Base-by-base conservation (phyloP, 1,140 invertebrate species). In the Heliothis subflexa region DNA sequence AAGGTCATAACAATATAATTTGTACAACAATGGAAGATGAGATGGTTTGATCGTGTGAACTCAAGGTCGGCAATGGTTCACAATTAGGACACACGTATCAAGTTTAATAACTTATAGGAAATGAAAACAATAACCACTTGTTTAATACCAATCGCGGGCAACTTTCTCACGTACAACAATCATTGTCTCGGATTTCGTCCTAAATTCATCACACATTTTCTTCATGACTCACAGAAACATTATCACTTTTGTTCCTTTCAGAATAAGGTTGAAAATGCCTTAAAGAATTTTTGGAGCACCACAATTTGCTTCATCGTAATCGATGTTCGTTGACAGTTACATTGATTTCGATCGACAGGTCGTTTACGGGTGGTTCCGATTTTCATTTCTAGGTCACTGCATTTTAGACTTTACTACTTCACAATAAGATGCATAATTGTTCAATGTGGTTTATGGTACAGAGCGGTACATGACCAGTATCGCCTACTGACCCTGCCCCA, bases 401-500 rank as follows among this genome's bases (percentile, higher is more conserved):
- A 12, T 49, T 79, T 11, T 68, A 54, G 55, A 52, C 64, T 21
- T 76, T 76, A 61, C n/a, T 9, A 10, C 47, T 16, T 25, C 0
- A 52, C n/a, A 54, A 49, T 76, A 80, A 54, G 64, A 52, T 54
- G 61, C 18, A 16, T 33, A 70, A 61, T 66, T 68, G 61, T 74
- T 28, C 21, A 33, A 7, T 2, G 7, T n/a, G 33, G 5, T 40
- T 40, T 40, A 40, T 40, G 33, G n/a, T 33, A 52, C 13, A 28
- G 13, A 16, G 57, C 40, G 61, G 74, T 64, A 64, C 73, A 62
- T 77, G 74, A 75, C 70, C 54, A 47, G 55, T 73, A 75, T 83
- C 70, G 78, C 78, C 77, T 73, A 80, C 75, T 83, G 80, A 86
- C 85, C 85, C 81, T 86, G 85, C 72, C 74, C 85, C 55, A 83